Percentiles rank a stretch among this genome's conserved stretches.
These are phyloP conservation scores for Oscheius sp. DNA, from an alignment of 2,888 invertebrate genomes.

Conservation along the genomic window DNA sequence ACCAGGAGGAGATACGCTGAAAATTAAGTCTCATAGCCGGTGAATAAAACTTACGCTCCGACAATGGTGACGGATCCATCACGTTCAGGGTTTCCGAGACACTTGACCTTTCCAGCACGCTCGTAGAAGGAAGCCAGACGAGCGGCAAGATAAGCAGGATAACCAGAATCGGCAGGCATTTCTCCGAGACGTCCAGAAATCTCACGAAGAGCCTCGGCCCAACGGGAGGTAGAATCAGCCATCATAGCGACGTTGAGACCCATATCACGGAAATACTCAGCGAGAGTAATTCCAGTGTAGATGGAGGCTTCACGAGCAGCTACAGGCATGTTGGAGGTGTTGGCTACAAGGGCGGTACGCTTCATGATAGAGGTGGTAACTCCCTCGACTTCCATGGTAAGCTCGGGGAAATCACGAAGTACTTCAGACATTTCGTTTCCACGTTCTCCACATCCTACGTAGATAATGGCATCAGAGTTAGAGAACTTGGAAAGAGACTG, in stretches of 20 bases:
- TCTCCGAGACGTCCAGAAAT: constrained; percentile 97
- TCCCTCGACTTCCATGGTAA: constrained; percentile 95
- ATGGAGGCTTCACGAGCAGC: constrained; percentile 99
- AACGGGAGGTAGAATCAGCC: constrained; percentile 99
- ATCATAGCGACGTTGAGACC: constrained; percentile 99
- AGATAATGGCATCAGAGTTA: constrained; percentile 98
- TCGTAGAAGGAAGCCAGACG: constrained; percentile 99
- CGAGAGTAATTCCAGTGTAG: constrained; percentile 97
- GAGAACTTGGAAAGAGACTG: constrained; percentile 99
- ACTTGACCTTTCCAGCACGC: constrained; percentile 93
- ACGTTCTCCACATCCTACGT: constrained; percentile 99
- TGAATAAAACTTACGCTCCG: constrained; percentile 79
- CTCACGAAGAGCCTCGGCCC: constrained; percentile 99
- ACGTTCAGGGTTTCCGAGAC: constrained; percentile 80
- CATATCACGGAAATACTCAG: constrained; percentile 88
- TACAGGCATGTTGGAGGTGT: constrained; percentile 99
- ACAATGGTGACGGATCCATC: constrained; percentile 99
- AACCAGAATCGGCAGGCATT: constrained; percentile 97
- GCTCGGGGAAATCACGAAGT: constrained; percentile 96
- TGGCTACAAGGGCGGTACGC: constrained; percentile 97
- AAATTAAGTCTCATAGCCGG: constrained; percentile 4
- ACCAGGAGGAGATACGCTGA: constrained; percentile 89
- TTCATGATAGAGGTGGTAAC: constrained; percentile 97
- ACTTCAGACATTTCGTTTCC: constrained; percentile 99
- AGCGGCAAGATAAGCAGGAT: constrained; percentile 98